Evolutionary conservation across 2,888 invertebrate genomes (phyloP), one percentile per base, ranked within the genome.

Genomic region (Conus canariensis): DNA sequence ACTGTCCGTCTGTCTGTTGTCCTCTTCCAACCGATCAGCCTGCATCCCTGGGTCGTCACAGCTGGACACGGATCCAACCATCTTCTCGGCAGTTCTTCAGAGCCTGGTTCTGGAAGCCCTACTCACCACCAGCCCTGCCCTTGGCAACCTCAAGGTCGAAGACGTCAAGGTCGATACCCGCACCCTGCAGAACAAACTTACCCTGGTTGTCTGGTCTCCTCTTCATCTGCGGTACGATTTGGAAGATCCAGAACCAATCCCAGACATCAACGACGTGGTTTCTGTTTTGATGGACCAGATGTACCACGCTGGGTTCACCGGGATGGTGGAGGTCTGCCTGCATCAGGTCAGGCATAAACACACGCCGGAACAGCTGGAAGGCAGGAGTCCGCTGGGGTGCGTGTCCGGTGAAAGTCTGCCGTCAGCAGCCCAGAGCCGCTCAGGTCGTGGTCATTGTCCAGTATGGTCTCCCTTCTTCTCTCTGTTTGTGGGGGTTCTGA

Each of bases 1-100:
- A n/a, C 82, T 90, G 45, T 67, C 83, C 60, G 22, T 83, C 74
- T 90, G 56, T 74, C 86, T 88, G n/a, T 16, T 22, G 45, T 58
- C 83, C 25, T 14, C 77, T 9, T 14, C 77, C 6, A 80, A 80
- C 77, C 77, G 16, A 30, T 22, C 77, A 14, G 12, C 30, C 30
- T 80, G 77, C 77, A 45, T 3, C 6, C 30, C 30, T 6, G 10
- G 30, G 77, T 80, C 77, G 30, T 14, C 2, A 25, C 4, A 45
- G 45, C 45, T 30, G 9, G 5, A 80, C 30, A 12, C 30, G 10
- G 77, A 80, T 16, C 77, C 5, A 10, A 14, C 2, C 30, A 22
- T 0, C 30, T 80, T 80, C 14, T 45, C 9, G 77, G 22, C 25
- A 10, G 30, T 80, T 80, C 30, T 80, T 45, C 77, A 45, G 45